These are phyloP conservation scores for Schlechtendalia chinensis DNA, from an alignment of 1,140 invertebrate genomes.

Conservation along the genomic window DNA sequence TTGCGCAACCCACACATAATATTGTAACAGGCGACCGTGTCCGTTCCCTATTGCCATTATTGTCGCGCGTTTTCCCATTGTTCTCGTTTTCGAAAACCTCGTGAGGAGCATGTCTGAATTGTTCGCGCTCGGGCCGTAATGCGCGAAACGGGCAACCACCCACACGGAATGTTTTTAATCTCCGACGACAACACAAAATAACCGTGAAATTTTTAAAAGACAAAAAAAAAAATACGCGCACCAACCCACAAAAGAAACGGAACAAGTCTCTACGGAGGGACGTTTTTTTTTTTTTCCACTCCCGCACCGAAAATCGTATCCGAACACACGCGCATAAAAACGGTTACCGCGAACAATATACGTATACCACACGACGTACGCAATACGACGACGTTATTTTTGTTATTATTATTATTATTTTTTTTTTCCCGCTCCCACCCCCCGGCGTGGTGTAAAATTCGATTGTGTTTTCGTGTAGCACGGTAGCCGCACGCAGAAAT, in stretches of 20 bases:
- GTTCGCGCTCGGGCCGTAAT: conserved; percentile 19
- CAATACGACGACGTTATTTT: background rate
- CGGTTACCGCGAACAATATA: conserved; percentile 34
- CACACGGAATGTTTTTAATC: conserved; percentile 32
- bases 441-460: conserved; percentile 31
- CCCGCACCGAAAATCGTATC: background rate
- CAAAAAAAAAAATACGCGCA: conserved; percentile 2
- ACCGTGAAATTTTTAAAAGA: conserved; percentile 45
- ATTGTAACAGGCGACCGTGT: conserved; percentile 1
- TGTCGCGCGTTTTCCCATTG: background rate
- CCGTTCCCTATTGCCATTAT: background rate
- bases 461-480: conserved; percentile 45
- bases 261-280: background rate
- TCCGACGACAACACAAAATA: conserved; percentile 31
- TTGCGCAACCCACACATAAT: conserved; percentile 6
- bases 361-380: background rate
- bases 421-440: background rate
- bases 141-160: conserved; percentile 3
- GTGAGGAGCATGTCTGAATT: conserved; percentile 15
- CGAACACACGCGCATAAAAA: background rate
- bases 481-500: conserved; percentile 43
- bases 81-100: background rate
- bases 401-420: too few relatives aligned
- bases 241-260: conserved; percentile 12
- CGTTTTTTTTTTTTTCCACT: conserved; percentile 42